Evolutionary conservation across 2,888 invertebrate genomes (phyloP), one percentile per base, ranked within the genome.

Genomic region (Diaphora mendica): DNA sequence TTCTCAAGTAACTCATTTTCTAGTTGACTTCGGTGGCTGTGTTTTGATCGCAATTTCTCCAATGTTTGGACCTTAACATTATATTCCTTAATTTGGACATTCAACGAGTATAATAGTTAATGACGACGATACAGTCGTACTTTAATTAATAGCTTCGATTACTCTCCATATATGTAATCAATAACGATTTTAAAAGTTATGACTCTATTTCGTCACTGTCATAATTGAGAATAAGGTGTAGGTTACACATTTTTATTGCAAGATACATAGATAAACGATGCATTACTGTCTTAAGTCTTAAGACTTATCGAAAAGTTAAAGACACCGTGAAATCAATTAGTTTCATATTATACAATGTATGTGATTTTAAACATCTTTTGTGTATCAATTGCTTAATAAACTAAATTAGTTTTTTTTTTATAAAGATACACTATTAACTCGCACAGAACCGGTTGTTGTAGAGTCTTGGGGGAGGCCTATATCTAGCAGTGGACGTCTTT

Each of bases 61-160:
- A 77, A 77, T 70, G 3, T 71, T 67, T 72, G 73, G 64, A 33
- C 39, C 33, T 42, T 67, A 66, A 20, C 64, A 26, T 55, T 70
- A 65, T 71, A 67, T 66, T 30, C 72, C 79, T 72, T 77, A 78
- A 71, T 64, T 71, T 72, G 35, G 75, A 74, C n/a, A 77, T 74
- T 68, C 64, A 51, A 23, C 59, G 51, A 77, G n/a, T 73, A 73
- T 79, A 77, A 75, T 70, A 68, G 55, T 70, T 73, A 80, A 82
- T 78, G 77, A 73, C 80, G 82, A 83, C 77, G 77, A 69, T 82
- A 80, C 82, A 80, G 77, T 75, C 70, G 73, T 64, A 71, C 26
- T 70, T 51, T 75, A 78, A 83, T 82, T 73, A 75, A 77, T 80
- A 72, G 65, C 17, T 68, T 59, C 51, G 62, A 77, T 81, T 75